Base-by-base conservation (phyloP, 2,888 invertebrate genomes). In the Oscheius sp. region DNA sequence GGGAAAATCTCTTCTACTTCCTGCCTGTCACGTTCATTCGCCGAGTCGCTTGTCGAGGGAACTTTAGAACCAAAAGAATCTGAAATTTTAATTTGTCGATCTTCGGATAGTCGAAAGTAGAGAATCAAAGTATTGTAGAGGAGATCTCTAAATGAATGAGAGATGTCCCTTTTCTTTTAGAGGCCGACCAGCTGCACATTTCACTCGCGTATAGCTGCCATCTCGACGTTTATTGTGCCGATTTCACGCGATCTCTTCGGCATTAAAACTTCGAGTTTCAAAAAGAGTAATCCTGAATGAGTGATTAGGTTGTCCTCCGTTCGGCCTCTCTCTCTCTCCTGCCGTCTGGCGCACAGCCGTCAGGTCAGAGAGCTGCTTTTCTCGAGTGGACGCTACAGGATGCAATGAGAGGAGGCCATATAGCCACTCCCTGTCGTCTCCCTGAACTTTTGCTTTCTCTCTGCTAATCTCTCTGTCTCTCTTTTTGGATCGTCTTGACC, bases 341-440 rank as follows among this genome's bases (percentile, higher is more conserved):
- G 57, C 52, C 57, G 57, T 57, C 57, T 57, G 57, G 57, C 37
- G 57, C 12, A 33, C 57, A 57, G 57, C 15, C 57, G 34, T 34
- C 37, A 25, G 57, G 57, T 15, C 37, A 33, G 37, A 23, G 37
- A 33, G 34, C 34, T 15, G 34, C 57, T 57, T 17, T 52, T 52
- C 52, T 52, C 52, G 52, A 52, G 52, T 52, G 52, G 29, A 29
- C 52, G 52, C 42, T 42, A 42, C 42, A 42, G 42, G 42, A 42
- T 42, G 12, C 37, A 6, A 10, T 12, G 37, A 15, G 42, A 27
- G 15, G 52, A 52, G 52, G 52, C 12, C 25, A 25, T 10, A 6
- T 27, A 52, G 29, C 29, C 52, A 27, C 25, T 52, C 25, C 25
- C 27, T 29, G 52, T 27, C 27, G 29, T n/a, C 29, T 12, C 12